Base-by-base conservation (phyloP, 2,797 vertebrate genomes). In the Pelobates cultripes region DNA sequence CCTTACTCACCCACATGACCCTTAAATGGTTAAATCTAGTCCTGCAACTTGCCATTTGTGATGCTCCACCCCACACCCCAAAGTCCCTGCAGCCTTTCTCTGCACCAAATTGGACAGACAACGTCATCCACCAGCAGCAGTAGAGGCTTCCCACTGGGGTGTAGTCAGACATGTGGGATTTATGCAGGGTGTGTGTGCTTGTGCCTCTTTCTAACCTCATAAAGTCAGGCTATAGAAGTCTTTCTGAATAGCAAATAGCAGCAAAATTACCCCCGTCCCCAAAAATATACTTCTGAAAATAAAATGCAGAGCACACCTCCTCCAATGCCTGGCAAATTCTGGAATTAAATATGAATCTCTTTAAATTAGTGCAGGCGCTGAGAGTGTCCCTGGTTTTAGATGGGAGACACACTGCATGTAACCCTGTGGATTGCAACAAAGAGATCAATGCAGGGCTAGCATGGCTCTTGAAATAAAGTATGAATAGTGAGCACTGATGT, bases 21-120 rank as follows among this genome's bases (percentile, higher is more conserved):
- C n/a, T 64, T 7, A 28, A 28, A 40, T 10, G 17, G 61, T 64
- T 64, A 64, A 64, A 7, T 64, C 7, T 17, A 47, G 10, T 42
- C 61, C 74, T 57, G 74, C 74, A 72, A 72, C 70, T 76, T 63
- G 57, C 53, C 67, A 61, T 45, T 17, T 14, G 5, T 66, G 4
- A 64, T 77, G 15, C 75, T 47, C 79, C 79, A 75, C 73, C 73
- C 43, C 79, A 69, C 40, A 61, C 43, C 57, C 67, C 66, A 68
- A 75, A 73, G 63, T 80, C 75, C 57, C 78, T 80, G 78, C 78
- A 80, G 79, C 79, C 66, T 75, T 73, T 68, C 79, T 74, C 55
- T 81, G 79, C 73, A 75, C 68, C 53, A 64, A 42, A 57, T 51
- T 47, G 74, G 60, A 63, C 43, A 66, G 74, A 41, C 53, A 66